Evolutionary conservation across 2,113 vertebrate species (phyloP).

Genomic region (Vidua macroura): DNA sequence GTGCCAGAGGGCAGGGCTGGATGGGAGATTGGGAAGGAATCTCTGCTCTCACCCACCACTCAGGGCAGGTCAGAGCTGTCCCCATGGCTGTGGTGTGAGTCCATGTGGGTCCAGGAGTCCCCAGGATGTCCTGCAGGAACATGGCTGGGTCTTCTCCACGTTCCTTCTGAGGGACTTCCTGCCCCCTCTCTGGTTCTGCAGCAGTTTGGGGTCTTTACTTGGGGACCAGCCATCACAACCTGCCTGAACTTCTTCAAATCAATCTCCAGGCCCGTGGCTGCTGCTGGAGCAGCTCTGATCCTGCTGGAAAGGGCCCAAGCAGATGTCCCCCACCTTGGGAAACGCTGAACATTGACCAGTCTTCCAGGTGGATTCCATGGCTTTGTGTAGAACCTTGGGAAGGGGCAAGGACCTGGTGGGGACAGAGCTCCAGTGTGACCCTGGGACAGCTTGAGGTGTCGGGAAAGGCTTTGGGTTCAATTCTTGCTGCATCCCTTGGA

Average conservation of each 20-base stretch:
- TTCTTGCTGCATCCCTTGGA: neutral
- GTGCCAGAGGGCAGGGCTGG: neutral
- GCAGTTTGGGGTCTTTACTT: neutral
- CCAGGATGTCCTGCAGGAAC: neutral
- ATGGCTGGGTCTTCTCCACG: accelerated
- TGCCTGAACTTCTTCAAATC: accelerated
- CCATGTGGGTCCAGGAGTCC: neutral
- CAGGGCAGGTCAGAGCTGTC: neutral
- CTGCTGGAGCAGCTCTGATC: neutral
- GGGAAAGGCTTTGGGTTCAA: neutral
- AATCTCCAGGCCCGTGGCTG: neutral
- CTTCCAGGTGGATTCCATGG: neutral
- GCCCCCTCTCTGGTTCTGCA: neutral
- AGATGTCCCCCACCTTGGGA: neutral
- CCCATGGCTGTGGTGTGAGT: accelerated
- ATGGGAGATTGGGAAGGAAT: neutral
- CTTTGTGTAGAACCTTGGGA: neutral
- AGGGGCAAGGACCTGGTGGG: neutral
- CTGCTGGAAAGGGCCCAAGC: accelerated
- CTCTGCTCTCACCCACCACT: neutral
- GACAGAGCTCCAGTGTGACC: neutral
- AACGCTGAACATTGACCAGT: accelerated
- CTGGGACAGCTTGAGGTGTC: neutral
- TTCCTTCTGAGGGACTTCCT: neutral
- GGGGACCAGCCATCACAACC: neutral